These are phyloP conservation scores for Knipowitschia caucasica DNA, from an alignment of 2,797 vertebrate species.

Conservation along the genomic window DNA sequence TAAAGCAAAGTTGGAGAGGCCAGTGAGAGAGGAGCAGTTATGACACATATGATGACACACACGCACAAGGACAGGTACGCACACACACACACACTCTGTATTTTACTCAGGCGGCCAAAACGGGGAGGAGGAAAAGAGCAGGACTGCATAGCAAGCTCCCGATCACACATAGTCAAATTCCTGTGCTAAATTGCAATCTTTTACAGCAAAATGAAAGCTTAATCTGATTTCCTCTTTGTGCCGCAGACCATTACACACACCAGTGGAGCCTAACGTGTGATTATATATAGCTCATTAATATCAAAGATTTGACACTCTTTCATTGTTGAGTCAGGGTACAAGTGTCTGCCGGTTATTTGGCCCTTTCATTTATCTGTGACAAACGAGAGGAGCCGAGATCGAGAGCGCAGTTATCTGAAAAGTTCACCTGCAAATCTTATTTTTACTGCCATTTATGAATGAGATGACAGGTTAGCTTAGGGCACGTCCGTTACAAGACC, in stretches of 20 bases:
- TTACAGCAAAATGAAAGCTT: constrained; percentile 32
- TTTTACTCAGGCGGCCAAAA: constrained; percentile 84
- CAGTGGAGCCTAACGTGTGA: constrained; percentile 37
- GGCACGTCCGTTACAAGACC: constrained; percentile 57
- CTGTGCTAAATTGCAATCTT: constrained; percentile 28
- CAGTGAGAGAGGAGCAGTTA: constrained; percentile 46
- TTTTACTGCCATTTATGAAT: constrained; percentile 67
- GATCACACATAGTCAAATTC: constrained; percentile 27
- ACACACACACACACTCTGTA: constrained; percentile 67
- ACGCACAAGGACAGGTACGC: constrained; percentile 56
- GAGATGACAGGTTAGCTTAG: constrained; percentile 63
- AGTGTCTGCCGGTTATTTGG: constrained; percentile 56
- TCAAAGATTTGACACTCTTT: constrained; percentile 60
- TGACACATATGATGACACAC: constrained; percentile 41
- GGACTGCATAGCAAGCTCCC: constrained; percentile 45
- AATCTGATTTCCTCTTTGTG: constrained; percentile 45
- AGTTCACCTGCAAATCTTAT: constrained; percentile 67
- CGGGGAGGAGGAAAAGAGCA: constrained; percentile 73
- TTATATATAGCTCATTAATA: constrained; percentile 54
- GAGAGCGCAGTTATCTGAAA: constrained; percentile 53
- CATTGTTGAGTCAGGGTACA: constrained; percentile 39
- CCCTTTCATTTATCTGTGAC: constrained; percentile 54
- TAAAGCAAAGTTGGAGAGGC: constrained; percentile 42
- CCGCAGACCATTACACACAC: constrained; percentile 29
- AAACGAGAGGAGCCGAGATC: constrained; percentile 51